Percentiles rank a stretch among this genome's conserved stretches.
Evolutionary conservation across 2,797 vertebrate genomes (phyloP).

Genomic region (Euthynnus affinis): DNA sequence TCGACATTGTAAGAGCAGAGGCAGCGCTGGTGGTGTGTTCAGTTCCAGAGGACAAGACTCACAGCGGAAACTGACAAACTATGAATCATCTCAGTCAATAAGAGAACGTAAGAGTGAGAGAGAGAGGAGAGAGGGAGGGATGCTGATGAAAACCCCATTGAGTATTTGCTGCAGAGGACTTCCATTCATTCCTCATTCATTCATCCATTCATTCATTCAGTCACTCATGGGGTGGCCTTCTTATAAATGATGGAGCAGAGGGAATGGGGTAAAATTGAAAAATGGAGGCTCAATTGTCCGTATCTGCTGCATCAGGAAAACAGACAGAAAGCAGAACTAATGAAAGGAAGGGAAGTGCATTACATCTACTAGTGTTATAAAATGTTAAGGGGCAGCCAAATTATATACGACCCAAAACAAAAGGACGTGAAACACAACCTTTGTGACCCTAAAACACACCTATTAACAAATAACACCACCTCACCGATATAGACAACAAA

Average conservation of each 20-base stretch:
- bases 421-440: neutral
- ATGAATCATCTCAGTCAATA: slow-evolving; percentile 66
- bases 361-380: neutral
- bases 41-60: slow-evolving; percentile 20
- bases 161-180: slow-evolving; percentile 5
- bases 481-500: too few species aligned
- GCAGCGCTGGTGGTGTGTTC: slow-evolving; percentile 21
- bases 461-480: too few species aligned
- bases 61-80: slow-evolving; percentile 51
- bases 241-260: slow-evolving; percentile 1
- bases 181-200: neutral
- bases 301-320: slow-evolving; percentile 20
- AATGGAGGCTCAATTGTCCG: neutral
- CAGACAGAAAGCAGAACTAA: neutral
- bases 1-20: slow-evolving; percentile 23
- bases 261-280: slow-evolving; percentile 11
- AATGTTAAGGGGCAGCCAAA: neutral
- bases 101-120: neutral
- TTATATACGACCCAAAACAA: too few species aligned
- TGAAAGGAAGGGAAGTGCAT: neutral
- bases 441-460: too few species aligned
- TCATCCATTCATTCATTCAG: neutral
- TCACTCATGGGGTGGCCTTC: slow-evolving; percentile 16
- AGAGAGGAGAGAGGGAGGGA: neutral
- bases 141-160: neutral